Conservation (phyloP, 2,113 vertebrate species). For the Coregonus clupeaformis region DNA sequence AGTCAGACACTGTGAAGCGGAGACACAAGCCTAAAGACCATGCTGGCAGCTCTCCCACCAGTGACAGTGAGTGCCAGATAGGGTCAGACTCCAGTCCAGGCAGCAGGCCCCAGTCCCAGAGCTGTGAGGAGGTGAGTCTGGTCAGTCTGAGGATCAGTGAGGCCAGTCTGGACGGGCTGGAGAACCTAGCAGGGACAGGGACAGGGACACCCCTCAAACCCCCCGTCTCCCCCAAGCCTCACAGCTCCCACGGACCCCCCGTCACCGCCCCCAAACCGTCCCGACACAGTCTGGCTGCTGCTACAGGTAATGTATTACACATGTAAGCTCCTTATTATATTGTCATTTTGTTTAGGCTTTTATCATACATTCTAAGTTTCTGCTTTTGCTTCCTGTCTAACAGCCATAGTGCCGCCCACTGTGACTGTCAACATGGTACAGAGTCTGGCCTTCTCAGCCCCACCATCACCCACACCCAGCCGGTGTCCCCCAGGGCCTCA, state of each 20-base stretch:
- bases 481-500: slow-evolving; percentile 30
- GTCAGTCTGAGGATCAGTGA: slow-evolving; percentile 65
- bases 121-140: slow-evolving; percentile 20
- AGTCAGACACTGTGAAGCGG: slow-evolving; percentile 94
- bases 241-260: slow-evolving; percentile 60
- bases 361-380: not conserved
- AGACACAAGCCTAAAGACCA: slow-evolving; percentile 85
- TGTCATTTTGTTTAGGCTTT: not conserved
- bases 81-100: fast-evolving
- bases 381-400: not conserved
- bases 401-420: slow-evolving; percentile 48
- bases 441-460: slow-evolving; percentile 61
- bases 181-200: slow-evolving; percentile 46
- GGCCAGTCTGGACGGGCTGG: slow-evolving; percentile 65
- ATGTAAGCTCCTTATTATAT: not conserved
- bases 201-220: slow-evolving; percentile 51
- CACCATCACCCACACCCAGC: slow-evolving; percentile 32
- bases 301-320: slow-evolving; percentile 39
- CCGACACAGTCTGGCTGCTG: slow-evolving; percentile 55
- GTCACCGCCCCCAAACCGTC: slow-evolving; percentile 55
- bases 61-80: slow-evolving; percentile 50
- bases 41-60: slow-evolving; percentile 44
- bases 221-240: slow-evolving; percentile 61
- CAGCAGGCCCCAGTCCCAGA: slow-evolving; percentile 22
- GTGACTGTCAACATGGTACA: slow-evolving; percentile 62